Evolutionary conservation across 2,888 invertebrate genomes (phyloP).

Genomic region (Dasypogon diadema): DNA sequence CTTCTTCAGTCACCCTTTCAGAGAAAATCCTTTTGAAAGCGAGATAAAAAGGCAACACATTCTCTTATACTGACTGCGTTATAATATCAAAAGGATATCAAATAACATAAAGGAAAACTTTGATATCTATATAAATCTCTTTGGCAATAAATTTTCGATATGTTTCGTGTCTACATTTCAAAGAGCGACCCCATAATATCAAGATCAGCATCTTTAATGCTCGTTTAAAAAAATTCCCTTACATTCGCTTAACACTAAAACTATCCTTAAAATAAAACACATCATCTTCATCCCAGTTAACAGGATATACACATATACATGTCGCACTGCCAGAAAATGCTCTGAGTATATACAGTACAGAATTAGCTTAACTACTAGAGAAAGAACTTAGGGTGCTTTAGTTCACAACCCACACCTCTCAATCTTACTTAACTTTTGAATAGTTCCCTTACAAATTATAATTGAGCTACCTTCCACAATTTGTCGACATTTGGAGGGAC

Average conservation of each 20-base stretch:
- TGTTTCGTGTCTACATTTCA: constrained; percentile 54
- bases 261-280: constrained; percentile 24
- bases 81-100: constrained; percentile 48
- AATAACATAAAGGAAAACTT: constrained; percentile 37
- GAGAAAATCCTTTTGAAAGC: constrained; percentile 33
- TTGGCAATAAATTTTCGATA: constrained; percentile 57
- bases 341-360: constrained; percentile 14
- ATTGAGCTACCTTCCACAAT: constrained; percentile 44
- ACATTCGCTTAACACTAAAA: constrained; percentile 7
- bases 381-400: not conserved
- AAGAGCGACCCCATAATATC: not conserved
- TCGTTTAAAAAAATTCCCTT: not conserved
- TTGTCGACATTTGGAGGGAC: constrained; percentile 25
- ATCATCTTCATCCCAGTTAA: constrained; percentile 17
- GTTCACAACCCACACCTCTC: not conserved
- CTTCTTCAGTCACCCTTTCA: constrained; percentile 11
- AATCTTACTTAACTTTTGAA: constrained; percentile 24
- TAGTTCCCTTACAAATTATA: not conserved
- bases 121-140: constrained; percentile 53
- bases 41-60: constrained; percentile 39
- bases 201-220: not conserved
- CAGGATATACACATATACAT: constrained; percentile 42
- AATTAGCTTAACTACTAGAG: constrained; percentile 25
- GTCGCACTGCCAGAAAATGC: not conserved
- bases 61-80: constrained; percentile 18